These are phyloP conservation scores for Salticus scenicus DNA, from an alignment of 2,888 invertebrate species.

Conservation along the genomic window DNA sequence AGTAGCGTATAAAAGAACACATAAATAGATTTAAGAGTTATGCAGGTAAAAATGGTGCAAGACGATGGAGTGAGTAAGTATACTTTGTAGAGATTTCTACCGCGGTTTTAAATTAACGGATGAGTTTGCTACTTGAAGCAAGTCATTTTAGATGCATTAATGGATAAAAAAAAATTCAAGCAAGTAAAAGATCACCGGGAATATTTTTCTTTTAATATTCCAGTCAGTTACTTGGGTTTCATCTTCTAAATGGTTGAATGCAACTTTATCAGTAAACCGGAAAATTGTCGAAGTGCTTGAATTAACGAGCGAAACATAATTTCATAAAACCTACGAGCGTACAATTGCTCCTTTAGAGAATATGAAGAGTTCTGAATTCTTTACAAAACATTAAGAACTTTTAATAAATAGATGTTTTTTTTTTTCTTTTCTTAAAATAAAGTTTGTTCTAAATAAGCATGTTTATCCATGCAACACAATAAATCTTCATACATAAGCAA, in stretches of 20 bases:
- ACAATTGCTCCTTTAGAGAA: no score
- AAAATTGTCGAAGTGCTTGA: slow-evolving; percentile 17
- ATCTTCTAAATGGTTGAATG: background rate
- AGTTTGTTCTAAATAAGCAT: no score
- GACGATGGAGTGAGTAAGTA: background rate
- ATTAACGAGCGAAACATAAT: slow-evolving; percentile 6
- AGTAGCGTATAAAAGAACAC: slow-evolving; percentile 38
- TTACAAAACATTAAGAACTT: no score
- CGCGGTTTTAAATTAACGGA: slow-evolving; percentile 7
- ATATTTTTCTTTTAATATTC: slow-evolving; percentile 4
- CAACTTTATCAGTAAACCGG: slow-evolving; percentile 15
- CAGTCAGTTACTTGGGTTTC: background rate
- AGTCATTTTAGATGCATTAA: slow-evolving; percentile 4
- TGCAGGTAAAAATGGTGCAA: slow-evolving; percentile 33
- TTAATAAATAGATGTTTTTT: no score
- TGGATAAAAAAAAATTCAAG: background rate
- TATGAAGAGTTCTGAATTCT: no score
- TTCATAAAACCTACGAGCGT: background rate
- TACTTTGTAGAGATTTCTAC: background rate
- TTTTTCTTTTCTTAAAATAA: no score
- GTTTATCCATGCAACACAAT: no score
- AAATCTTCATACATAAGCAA: no score
- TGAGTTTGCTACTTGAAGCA: slow-evolving; percentile 10
- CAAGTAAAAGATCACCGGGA: background rate
- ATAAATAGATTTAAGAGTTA: slow-evolving; percentile 35